phyloP scores from a whole-genome alignment of 1,140 invertebrate genomes.

The Theocolax elegans region DNA sequence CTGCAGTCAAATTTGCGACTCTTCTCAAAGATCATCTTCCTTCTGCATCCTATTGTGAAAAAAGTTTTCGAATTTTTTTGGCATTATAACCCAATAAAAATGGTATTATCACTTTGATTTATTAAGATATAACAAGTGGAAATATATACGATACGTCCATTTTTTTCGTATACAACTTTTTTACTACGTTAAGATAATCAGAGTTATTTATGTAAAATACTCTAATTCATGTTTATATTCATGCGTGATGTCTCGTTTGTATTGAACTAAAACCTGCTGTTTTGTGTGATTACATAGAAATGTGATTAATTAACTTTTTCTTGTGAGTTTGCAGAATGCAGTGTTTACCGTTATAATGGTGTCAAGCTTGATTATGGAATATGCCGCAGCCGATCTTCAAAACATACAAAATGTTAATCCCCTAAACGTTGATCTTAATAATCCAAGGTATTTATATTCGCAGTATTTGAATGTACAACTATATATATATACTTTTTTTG shows the following conservation, averaged over 20 bases:
- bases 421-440: conserved; percentile 2
- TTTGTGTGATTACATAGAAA: not conserved
- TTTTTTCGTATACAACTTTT: not conserved
- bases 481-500: too few relatives aligned
- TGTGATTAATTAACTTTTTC: not conserved
- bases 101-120: conserved; percentile 7
- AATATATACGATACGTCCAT: not conserved
- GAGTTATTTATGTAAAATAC: too few relatives aligned
- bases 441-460: conserved; percentile 28
- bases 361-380: not conserved
- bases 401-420: conserved; percentile 13
- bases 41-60: not conserved
- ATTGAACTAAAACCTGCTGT: not conserved
- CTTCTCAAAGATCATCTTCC: conserved; percentile 8
- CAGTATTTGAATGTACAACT: not conserved
- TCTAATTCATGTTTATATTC: too few relatives aligned
- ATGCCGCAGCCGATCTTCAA: not conserved
- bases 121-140: not conserved
- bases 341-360: not conserved
- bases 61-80: not conserved
- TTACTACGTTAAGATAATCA: too few relatives aligned
- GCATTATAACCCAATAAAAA: not conserved
- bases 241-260: too few relatives aligned
- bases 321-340: not conserved
- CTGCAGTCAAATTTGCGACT: conserved; percentile 24